phyloP scores from a whole-genome alignment of 2,797 vertebrate genomes.

The Aselliscus stoliczkanus region DNA sequence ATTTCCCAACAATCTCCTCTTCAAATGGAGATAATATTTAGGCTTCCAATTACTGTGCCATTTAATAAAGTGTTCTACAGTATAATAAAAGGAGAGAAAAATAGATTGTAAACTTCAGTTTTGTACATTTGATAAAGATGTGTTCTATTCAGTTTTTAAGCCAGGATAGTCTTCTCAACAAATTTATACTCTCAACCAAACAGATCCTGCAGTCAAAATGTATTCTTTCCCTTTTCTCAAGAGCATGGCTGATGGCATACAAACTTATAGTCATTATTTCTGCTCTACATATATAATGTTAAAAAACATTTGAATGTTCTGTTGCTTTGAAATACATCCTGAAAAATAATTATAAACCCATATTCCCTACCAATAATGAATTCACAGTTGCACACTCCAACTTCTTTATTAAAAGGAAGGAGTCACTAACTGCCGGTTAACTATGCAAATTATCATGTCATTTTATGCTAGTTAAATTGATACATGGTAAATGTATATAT shows the following conservation, averaged over 20 bases:
- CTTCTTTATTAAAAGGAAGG: conserved; percentile 16
- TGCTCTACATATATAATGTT: background rate
- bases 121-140: conserved; percentile 28
- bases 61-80: background rate
- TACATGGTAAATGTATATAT: background rate
- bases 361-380: conserved; percentile 19
- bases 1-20: background rate
- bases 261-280: background rate
- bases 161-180: background rate
- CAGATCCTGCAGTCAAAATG: background rate
- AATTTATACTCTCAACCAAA: background rate
- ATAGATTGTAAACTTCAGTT: background rate
- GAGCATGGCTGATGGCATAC: background rate
- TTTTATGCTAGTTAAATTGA: background rate
- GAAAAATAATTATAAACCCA: conserved; percentile 42
- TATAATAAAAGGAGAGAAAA: background rate
- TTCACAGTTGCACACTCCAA: background rate
- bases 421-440: background rate
- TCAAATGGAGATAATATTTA: background rate
- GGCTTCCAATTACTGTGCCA: background rate
- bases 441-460: conserved; percentile 2
- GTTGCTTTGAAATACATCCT: conserved; percentile 33
- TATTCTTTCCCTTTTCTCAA: background rate
- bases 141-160: background rate
- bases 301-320: background rate